phyloP scores from a whole-genome alignment of 2,113 vertebrate species.

The Carollia perspicillata region DNA sequence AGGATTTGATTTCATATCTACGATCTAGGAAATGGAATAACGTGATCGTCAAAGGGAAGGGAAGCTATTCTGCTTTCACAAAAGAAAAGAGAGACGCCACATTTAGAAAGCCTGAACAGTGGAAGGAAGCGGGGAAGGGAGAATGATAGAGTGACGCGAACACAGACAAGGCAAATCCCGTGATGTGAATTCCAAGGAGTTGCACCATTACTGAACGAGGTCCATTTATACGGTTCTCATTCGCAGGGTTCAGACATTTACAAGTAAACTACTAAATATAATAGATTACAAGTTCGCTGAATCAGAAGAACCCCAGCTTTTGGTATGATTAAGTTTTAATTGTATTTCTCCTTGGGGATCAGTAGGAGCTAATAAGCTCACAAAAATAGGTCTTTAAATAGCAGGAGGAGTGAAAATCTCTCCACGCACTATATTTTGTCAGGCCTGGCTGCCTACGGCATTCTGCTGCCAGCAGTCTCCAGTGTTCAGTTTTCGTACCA shows the following conservation, averaged over 20 bases:
- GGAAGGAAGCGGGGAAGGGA: not conserved
- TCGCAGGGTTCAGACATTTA: conserved; percentile 74
- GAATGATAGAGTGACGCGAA: not conserved
- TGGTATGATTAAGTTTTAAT: conserved; percentile 88
- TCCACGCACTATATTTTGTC: conserved; percentile 78
- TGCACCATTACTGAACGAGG: conserved; percentile 34
- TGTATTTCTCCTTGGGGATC: conserved; percentile 87
- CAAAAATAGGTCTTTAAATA: conserved; percentile 87
- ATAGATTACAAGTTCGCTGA: conserved; percentile 83
- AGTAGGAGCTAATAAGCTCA: conserved; percentile 85
- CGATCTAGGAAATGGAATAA: conserved; percentile 42
- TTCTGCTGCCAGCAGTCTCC: conserved; percentile 71
- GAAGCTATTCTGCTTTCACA: conserved; percentile 45
- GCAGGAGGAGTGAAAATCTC: conserved; percentile 80
- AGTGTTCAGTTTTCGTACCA: conserved; percentile 76
- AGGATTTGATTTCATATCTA: conserved; percentile 65
- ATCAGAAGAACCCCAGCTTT: conserved; percentile 85
- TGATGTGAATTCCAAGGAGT: conserved; percentile 47
- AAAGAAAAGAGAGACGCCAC: conserved; percentile 54
- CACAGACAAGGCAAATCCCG: conserved; percentile 19
- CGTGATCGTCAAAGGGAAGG: conserved; percentile 44
- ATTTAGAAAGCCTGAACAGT: conserved; percentile 53
- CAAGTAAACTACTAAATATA: conserved; percentile 83
- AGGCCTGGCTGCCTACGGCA: conserved; percentile 74
- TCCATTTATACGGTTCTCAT: conserved; percentile 68